Percentiles rank a stretch among this genome's conserved stretches.
Conservation (phyloP, 2,113 vertebrate genomes). For the Stigmatopora argus region DNA sequence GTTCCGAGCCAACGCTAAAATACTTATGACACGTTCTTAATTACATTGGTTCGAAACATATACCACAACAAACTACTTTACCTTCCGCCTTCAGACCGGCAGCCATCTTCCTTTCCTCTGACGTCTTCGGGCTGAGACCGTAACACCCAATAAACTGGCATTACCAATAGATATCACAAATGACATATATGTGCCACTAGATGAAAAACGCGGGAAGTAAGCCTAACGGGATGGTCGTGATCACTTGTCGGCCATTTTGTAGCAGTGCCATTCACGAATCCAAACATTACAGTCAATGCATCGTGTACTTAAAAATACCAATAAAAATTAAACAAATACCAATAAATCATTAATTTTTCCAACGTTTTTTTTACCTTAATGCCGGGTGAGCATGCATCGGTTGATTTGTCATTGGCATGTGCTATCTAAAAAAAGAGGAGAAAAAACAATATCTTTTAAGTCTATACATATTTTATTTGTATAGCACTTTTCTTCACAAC, state of each 20-base stretch:
- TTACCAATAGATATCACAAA: neutral
- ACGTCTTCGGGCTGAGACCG: constrained; percentile 9
- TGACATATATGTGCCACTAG: too few relatives aligned
- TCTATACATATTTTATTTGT: constrained; percentile 6
- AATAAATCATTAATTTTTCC: too few relatives aligned
- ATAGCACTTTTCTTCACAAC: constrained; percentile 1
- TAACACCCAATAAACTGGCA: neutral
- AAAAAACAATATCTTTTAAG: neutral
- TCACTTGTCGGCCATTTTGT: too few relatives aligned
- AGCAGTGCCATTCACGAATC: too few relatives aligned
- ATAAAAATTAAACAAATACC: too few relatives aligned
- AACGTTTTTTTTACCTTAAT: neutral
- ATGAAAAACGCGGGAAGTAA: too few relatives aligned
- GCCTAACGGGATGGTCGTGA: too few relatives aligned
- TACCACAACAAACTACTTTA: constrained; percentile 7
- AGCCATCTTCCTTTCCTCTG: constrained; percentile 32
- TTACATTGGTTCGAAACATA: neutral
- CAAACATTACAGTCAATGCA: too few relatives aligned
- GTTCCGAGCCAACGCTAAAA: neutral
- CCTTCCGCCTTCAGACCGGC: constrained; percentile 26
- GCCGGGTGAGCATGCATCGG: neutral
- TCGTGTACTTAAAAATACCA: too few relatives aligned
- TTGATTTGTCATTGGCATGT: too few relatives aligned
- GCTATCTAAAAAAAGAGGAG: neutral
- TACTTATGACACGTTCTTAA: neutral